Base-by-base conservation (phyloP, 37 sponge, comb jelly and placozoan species). In the Ianthella basta region DNA sequence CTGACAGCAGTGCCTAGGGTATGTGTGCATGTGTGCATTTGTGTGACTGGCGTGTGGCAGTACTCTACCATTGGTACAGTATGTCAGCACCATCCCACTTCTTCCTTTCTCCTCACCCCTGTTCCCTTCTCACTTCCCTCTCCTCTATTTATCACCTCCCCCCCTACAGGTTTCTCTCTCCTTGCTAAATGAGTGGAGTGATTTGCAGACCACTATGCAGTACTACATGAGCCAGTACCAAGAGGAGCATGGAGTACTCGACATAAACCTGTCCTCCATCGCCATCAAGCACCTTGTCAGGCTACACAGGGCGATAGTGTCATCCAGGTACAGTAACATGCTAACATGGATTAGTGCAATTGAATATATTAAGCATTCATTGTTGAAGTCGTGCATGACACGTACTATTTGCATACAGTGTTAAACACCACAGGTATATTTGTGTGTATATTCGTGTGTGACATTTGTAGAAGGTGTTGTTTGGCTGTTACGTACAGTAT, bases 231-330 rank as follows among this genome's bases (percentile, higher is more conserved):
- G 38, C 35, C 78, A 87, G 1, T 92, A 89, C 55, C 75, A 60
- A 29, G 91, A 96, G 65, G 91, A 88, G 24, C 64, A 83, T 36
- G 86, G 80, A 53, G 27, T 54, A 12, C 55, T 86, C 54, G 54
- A 77, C 34, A 66, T 96, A 14, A 73, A 80, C 16, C 80, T 92
- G 66, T 92, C 91, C 29, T 81, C 83, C 64, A 66, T 85, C 56
- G 82, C 59, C 65, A 34, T 92, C 55, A 55, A 77, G 18, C 69
- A 80, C 59, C 59, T 96, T 65, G 81, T 87, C 32, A 64, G 83
- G 36, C 64, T 96, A 4, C 93, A 93, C 72, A 67, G 96, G 25
- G 85, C 93, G 44, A 79, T 96, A 50, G 91, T 74, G 32, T 84
- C 86, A 44, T 67, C 88, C 35, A 89, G 83, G 94, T 93, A 54